Percentiles rank a stretch among this genome's conserved stretches.
phyloP scores from a whole-genome alignment of 2,113 vertebrate species.

The Helogale parvula region DNA sequence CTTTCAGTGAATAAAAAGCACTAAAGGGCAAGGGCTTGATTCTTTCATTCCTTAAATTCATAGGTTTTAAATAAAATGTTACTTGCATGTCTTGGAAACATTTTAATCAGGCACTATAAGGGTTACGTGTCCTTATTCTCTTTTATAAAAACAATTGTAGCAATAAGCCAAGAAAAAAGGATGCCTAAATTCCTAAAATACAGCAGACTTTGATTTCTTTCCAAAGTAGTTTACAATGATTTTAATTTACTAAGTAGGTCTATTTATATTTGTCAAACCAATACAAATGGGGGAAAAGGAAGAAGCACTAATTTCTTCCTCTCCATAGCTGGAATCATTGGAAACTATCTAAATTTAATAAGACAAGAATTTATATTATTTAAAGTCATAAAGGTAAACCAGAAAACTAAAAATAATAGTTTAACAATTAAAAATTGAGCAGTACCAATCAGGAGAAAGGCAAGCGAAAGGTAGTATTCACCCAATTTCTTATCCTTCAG shows the following conservation, averaged over 20 bases:
- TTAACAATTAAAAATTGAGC: slow-evolving; percentile 27
- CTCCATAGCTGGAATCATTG: background rate
- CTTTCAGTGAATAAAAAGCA: background rate
- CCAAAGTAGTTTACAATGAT: background rate
- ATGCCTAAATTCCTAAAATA: background rate
- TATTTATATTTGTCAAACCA: slow-evolving; percentile 43
- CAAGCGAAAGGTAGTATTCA: background rate
- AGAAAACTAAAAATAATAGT: background rate
- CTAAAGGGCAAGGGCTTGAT: background rate
- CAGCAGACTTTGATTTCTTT: slow-evolving; percentile 23
- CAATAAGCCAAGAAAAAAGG: slow-evolving; percentile 28
- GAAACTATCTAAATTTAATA: background rate
- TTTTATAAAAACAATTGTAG: background rate
- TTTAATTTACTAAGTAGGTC: background rate
- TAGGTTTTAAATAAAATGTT: background rate
- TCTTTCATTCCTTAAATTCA: slow-evolving; percentile 32
- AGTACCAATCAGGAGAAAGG: background rate
- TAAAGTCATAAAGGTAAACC: background rate
- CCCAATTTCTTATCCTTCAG: slow-evolving; percentile 13
- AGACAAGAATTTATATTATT: slow-evolving; percentile 18
- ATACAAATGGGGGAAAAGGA: background rate
- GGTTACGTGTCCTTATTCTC: background rate
- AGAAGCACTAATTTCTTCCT: background rate
- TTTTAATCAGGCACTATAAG: slow-evolving; percentile 12
- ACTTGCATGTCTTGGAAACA: slow-evolving; percentile 7